These are phyloP conservation scores for Haemorhous mexicanus DNA, from an alignment of 2,113 vertebrate genomes.

Conservation along the genomic window DNA sequence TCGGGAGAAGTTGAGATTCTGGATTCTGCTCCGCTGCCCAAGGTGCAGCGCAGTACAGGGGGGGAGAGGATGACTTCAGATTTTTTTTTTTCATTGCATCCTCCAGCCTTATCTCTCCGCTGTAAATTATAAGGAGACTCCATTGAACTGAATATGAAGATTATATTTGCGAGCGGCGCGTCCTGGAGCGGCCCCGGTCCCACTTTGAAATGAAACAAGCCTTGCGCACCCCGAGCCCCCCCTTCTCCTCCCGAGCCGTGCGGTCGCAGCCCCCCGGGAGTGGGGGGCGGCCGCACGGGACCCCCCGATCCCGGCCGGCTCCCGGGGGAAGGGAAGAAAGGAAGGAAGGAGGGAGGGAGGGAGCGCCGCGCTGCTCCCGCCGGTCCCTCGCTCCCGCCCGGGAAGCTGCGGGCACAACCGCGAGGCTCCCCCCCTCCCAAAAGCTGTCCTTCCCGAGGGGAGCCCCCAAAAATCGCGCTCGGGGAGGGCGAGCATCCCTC, in stretches of 20 bases:
- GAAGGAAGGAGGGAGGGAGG: neutral
- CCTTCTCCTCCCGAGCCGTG: neutral
- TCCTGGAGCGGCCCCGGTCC: slow-evolving; percentile 85
- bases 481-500: neutral
- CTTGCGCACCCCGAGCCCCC: neutral
- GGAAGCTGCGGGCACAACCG: neutral
- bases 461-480: neutral
- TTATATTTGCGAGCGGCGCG: slow-evolving; percentile 76
- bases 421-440: neutral
- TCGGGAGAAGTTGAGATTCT: slow-evolving; percentile 93
- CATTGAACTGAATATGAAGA: slow-evolving; percentile 91
- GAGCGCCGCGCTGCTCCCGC: neutral
- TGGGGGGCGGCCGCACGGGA: neutral
- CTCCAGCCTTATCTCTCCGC: slow-evolving; percentile 88
- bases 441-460: neutral
- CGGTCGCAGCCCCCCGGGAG: neutral
- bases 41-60: slow-evolving; percentile 89
- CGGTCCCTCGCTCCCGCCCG: neutral
- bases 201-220: slow-evolving; percentile 85
- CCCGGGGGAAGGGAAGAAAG: neutral
- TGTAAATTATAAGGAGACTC: slow-evolving; percentile 96
- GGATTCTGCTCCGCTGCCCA: slow-evolving; percentile 97
- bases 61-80: slow-evolving; percentile 75
- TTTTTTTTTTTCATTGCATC: slow-evolving; percentile 88
- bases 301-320: neutral